Percentiles rank a stretch among this genome's conserved stretches.
Conservation (phyloP, 2,797 vertebrate genomes). For the Myioborus melanocephalus region DNA sequence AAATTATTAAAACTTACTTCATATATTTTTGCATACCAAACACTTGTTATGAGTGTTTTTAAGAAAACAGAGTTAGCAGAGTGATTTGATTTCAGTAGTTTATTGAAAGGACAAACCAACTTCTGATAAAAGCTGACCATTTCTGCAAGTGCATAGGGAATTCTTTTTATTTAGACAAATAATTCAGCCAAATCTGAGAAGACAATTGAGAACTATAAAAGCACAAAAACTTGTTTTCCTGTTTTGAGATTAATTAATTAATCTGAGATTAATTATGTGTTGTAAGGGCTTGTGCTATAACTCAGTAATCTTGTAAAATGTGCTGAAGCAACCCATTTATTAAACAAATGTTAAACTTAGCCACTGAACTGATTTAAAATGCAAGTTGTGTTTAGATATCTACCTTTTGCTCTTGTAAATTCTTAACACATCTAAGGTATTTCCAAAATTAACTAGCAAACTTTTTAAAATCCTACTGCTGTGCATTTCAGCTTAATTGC, state of each 20-base stretch:
- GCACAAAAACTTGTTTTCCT: background rate
- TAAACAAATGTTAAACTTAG: background rate
- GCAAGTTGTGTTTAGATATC: background rate
- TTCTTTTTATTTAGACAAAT: conserved; percentile 5
- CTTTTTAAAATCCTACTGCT: background rate
- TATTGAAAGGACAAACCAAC: conserved; percentile 40
- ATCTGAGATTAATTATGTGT: background rate
- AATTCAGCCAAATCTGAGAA: background rate
- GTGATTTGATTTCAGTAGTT: background rate
- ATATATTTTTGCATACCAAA: background rate
- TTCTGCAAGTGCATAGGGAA: conserved; percentile 1
- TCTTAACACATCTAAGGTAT: background rate
- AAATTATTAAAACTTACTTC: background rate
- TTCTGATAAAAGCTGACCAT: conserved; percentile 9
- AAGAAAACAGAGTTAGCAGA: conserved; percentile 3
- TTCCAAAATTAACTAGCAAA: background rate
- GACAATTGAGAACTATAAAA: background rate
- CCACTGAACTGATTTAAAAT: background rate
- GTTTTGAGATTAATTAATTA: background rate
- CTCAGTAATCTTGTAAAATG: background rate
- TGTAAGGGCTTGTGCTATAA: background rate
- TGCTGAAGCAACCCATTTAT: background rate
- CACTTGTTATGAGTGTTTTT: background rate
- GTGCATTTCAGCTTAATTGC: background rate
- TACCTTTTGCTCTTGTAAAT: background rate